Conservation (phyloP, 2,797 vertebrate species). For the Brachyalestes nurse region DNA sequence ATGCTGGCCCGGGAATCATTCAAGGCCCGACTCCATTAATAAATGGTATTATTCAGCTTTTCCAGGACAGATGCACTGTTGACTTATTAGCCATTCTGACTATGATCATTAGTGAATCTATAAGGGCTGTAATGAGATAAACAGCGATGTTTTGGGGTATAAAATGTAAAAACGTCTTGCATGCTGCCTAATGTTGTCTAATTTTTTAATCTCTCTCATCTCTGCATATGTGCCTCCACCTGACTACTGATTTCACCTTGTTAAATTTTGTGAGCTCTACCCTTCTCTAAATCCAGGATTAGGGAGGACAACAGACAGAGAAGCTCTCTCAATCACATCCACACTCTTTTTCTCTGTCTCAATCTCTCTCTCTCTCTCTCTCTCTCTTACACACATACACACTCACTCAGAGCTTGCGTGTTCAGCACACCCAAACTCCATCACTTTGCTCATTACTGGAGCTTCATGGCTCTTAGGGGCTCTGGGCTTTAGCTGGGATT, state of each 20-base stretch:
- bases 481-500: conserved; percentile 79
- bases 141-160: not conserved
- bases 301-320: conserved; percentile 70
- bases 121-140: conserved; percentile 20
- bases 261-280: conserved; percentile 64
- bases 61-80: conserved; percentile 58
- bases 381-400: conserved; percentile 6
- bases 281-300: conserved; percentile 76
- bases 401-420: conserved; percentile 46
- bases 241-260: conserved; percentile 70
- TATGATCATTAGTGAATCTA: conserved; percentile 43
- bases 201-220: conserved; percentile 62
- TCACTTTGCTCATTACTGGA: conserved; percentile 79
- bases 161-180: conserved; percentile 3
- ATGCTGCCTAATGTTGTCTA: conserved; percentile 33
- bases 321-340: conserved; percentile 61
- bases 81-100: conserved; percentile 53
- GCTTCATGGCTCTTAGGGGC: conserved; percentile 75
- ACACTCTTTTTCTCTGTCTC: conserved; percentile 49
- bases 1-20: conserved; percentile 68
- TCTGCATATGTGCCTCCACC: conserved; percentile 64
- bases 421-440: conserved; percentile 69
- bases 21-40: conserved; percentile 68
- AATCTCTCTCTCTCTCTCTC: not conserved
- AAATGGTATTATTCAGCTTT: conserved; percentile 66